These are phyloP conservation scores for Galerucella nymphaeae DNA, from an alignment of 2,888 invertebrate genomes.

Conservation along the genomic window DNA sequence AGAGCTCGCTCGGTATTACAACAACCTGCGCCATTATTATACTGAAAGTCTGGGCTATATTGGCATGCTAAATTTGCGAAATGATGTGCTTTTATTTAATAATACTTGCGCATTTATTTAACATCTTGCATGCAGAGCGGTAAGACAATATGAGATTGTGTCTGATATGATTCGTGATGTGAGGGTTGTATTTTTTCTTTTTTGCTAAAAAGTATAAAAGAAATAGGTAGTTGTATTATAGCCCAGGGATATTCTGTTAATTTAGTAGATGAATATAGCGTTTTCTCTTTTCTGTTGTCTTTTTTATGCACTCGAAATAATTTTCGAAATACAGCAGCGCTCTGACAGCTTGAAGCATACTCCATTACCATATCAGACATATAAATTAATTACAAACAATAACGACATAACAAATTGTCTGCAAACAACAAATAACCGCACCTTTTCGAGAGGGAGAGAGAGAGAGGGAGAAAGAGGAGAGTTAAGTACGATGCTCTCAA, in stretches of 20 bases:
- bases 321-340: conserved; percentile 33
- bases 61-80: conserved; percentile 56
- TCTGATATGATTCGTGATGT: conserved; percentile 14
- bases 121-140: conserved; percentile 44
- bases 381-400: conserved; percentile 58
- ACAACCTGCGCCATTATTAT: conserved; percentile 57
- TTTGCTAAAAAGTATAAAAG: too few relatives aligned
- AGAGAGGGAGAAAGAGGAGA: conserved; percentile 35
- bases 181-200: too few relatives aligned
- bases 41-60: conserved; percentile 56
- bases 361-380: conserved; percentile 55
- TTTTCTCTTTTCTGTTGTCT: background rate
- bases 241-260: background rate
- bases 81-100: conserved; percentile 59
- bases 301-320: conserved; percentile 19
- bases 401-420: conserved; percentile 47
- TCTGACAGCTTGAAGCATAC: conserved; percentile 33
- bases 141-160: conserved; percentile 35
- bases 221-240: too few relatives aligned
- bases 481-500: conserved; percentile 37
- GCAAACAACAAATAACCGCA: conserved; percentile 43
- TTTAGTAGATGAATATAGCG: background rate
- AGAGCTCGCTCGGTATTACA: conserved; percentile 49
- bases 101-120: conserved; percentile 52
- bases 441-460: conserved; percentile 19